Percentiles rank a stretch among this genome's conserved stretches.
Conservation (phyloP, 2,113 vertebrate genomes). For the Callithrix jacchus region DNA sequence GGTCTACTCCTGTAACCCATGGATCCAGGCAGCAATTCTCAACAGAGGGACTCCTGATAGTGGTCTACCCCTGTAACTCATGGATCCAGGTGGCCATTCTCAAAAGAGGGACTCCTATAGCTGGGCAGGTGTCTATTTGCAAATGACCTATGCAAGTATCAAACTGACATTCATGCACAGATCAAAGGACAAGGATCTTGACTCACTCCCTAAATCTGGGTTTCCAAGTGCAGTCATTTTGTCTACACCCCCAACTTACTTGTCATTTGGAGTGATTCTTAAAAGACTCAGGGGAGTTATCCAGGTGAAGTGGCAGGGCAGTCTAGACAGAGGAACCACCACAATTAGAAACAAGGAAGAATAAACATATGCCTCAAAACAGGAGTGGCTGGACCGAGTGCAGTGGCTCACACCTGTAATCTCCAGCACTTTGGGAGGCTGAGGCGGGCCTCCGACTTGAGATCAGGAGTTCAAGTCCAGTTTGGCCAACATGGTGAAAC, state of each 20-base stretch:
- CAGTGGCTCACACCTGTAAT: too few relatives aligned
- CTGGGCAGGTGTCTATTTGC: background rate
- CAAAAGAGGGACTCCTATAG: background rate
- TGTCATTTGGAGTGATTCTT: background rate
- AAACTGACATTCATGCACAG: background rate
- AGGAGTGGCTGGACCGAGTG: background rate
- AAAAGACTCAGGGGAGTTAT: background rate
- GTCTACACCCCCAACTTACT: background rate
- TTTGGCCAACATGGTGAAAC: too few relatives aligned
- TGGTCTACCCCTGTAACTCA: background rate
- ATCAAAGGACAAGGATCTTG: background rate
- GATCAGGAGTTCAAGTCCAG: too few relatives aligned
- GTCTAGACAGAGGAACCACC: background rate
- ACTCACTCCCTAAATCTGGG: background rate
- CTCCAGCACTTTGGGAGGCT: too few relatives aligned
- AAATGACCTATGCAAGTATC: background rate
- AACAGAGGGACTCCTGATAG: background rate
- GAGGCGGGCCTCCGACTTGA: too few relatives aligned
- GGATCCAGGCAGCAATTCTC: background rate
- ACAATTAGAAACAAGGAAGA: background rate
- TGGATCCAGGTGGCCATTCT: background rate
- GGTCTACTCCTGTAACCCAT: background rate
- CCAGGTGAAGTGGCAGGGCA: background rate
- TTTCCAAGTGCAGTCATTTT: background rate
- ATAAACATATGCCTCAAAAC: background rate